Evolutionary conservation across 1,140 invertebrate genomes (phyloP), one percentile per base, ranked within the genome.

Genomic region (Rhizoglyphus robini): DNA sequence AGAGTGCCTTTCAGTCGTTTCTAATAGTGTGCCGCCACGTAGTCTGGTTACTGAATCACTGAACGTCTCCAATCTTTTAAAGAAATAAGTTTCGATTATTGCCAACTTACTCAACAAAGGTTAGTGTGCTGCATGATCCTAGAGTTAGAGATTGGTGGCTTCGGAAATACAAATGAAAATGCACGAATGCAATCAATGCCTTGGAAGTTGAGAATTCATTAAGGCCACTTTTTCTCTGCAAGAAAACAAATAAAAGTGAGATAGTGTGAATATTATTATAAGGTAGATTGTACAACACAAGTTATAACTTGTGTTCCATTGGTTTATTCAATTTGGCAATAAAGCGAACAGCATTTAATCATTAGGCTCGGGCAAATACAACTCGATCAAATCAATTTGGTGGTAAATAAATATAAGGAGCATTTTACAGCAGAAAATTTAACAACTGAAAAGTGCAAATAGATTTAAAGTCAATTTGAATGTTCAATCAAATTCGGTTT

Each of bases 31-130:
- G 71, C 87, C 87, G 73, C 87, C 87, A 74, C 86, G 81, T 71
- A 89, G 81, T 69, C 87, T 88, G 71, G 88, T 91, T 79, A 94
- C 88, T 70, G 89, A 92, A n/a, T n/a, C n/a, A n/a, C n/a, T n/a
- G n/a, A n/a, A 78, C 90, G 82, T 82, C 93, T 94, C 80, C 91
- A 83, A 75, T 88, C 88, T 81, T 82, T 27, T 25, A 51, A 51
- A 23, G 29, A 49, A 49, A 20, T 23, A 8, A 8, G 18, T 8
- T 11, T 41, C 18, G 36, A 11, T 41, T 41, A 18, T 11, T 18
- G 8, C 18, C 8, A 18, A 41, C 18, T 41, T 8, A 41, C 36
- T 41, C 8, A 41, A 41, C 36, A 41, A 18, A 18, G 8, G 8
- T 49, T 5, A 4, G 47, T 51, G 18, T 23, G 48, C 29, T 20